A percentile compares a stretch with the other conserved stretches of the same genome.
These are phyloP conservation scores for Crotalus tigris DNA, from an alignment of 2,113 vertebrate species.

Conservation along the genomic window DNA sequence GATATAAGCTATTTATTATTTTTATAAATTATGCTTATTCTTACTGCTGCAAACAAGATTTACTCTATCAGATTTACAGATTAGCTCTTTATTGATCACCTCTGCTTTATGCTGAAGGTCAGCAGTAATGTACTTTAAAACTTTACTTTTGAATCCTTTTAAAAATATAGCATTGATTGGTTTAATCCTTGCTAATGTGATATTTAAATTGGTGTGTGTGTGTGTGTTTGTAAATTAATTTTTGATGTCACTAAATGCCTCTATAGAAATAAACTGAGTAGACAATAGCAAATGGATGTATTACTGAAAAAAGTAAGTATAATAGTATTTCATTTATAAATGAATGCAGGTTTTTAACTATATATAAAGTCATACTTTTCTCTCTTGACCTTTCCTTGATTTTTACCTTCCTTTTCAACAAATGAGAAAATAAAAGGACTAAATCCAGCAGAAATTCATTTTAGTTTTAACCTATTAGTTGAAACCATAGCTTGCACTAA, in stretches of 20 bases:
- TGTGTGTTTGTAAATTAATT: conserved; percentile 18
- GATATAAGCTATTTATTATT: conserved; percentile 34
- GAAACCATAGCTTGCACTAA: neutral
- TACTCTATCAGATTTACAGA: conserved; percentile 92
- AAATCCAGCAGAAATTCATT: neutral
- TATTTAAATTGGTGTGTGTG: conserved; percentile 48
- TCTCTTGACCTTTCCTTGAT: neutral
- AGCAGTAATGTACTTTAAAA: conserved; percentile 86
- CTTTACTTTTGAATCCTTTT: conserved; percentile 83
- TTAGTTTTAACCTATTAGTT: neutral
- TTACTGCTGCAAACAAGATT: conserved; percentile 82
- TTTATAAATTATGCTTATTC: conserved; percentile 76
- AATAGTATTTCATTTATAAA: neutral
- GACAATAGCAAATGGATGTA: conserved; percentile 22
- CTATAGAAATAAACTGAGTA: conserved; percentile 27
- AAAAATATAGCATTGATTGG: conserved; percentile 73
- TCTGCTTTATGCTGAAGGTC: conserved; percentile 73
- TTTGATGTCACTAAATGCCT: conserved; percentile 23
- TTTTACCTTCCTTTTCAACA: neutral
- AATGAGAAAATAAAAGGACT: neutral
- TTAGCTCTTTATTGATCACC: conserved; percentile 83
- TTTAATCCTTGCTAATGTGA: conserved; percentile 63
- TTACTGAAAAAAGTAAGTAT: neutral
- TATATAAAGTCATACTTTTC: neutral
- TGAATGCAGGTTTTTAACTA: neutral